These are phyloP conservation scores for Semotilus atromaculatus DNA, from an alignment of 2,797 vertebrate genomes.

Conservation along the genomic window DNA sequence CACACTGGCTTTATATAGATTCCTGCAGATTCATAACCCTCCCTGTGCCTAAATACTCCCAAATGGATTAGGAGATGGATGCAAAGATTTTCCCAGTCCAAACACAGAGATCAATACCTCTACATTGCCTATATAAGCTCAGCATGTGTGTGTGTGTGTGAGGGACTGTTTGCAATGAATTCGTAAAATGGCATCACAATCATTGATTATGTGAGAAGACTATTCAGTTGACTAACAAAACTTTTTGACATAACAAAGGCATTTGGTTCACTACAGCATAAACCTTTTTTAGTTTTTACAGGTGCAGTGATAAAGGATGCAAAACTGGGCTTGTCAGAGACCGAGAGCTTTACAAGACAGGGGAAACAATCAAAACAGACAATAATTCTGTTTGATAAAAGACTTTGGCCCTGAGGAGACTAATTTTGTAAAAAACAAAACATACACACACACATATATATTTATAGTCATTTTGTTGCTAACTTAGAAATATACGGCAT, in stretches of 20 bases:
- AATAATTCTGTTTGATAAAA: neutral
- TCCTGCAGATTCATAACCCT: slow-evolving; percentile 29
- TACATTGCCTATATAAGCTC: neutral
- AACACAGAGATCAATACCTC: slow-evolving; percentile 43
- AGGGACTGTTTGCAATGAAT: neutral
- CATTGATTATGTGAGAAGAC: neutral
- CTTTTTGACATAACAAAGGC: neutral
- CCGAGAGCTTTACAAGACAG: neutral
- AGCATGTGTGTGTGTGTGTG: neutral
- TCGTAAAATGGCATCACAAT: neutral
- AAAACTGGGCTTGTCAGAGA: neutral
- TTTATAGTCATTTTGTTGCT: no score
- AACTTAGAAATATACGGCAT: no score
- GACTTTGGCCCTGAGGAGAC: neutral
- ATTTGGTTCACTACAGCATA: neutral
- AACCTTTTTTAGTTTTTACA: neutral
- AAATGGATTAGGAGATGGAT: slow-evolving; percentile 21
- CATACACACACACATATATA: no score
- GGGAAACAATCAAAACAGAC: neutral
- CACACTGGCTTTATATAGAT: slow-evolving; percentile 23
- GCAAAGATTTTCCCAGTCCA: slow-evolving; percentile 3
- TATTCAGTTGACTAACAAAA: neutral
- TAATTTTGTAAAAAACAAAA: neutral
- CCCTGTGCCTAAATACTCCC: slow-evolving; percentile 39
- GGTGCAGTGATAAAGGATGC: neutral